Conservation (phyloP, 2,888 invertebrate species). For the Cylindroiulus punctatus region DNA sequence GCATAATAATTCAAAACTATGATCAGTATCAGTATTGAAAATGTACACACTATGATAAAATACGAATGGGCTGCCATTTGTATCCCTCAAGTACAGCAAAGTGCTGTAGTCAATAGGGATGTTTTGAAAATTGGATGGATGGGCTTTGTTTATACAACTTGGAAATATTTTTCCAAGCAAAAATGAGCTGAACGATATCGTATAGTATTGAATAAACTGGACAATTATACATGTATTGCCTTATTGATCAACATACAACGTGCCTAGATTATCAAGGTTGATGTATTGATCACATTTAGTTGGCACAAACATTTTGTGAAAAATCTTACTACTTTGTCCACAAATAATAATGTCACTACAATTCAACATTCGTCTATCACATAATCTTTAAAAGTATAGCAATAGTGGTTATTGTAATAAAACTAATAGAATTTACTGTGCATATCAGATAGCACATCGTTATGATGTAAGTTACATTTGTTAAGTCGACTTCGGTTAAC, state of each 20-base stretch:
- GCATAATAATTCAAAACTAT: background rate
- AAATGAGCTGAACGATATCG: no score
- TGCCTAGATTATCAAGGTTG: background rate
- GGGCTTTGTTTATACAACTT: background rate
- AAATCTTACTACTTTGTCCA: background rate
- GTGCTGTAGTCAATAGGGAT: background rate
- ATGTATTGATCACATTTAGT: background rate
- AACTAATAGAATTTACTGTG: background rate
- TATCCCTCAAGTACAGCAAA: background rate
- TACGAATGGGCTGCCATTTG: background rate
- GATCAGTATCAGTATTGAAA: background rate
- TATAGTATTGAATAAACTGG: background rate
- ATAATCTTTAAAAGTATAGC: background rate
- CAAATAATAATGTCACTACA: background rate
- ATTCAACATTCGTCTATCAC: background rate
- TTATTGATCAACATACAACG: background rate
- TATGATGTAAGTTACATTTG: background rate
- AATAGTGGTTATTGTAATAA: background rate
- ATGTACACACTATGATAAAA: background rate
- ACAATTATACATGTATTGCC: background rate
- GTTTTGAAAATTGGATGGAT: background rate
- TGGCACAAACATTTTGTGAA: background rate
- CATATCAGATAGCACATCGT: background rate
- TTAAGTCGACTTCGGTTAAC: background rate
- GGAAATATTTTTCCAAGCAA: no score